Conservation (phyloP, 1,140 invertebrate species). For the Thaumatotibia leucotreta region DNA sequence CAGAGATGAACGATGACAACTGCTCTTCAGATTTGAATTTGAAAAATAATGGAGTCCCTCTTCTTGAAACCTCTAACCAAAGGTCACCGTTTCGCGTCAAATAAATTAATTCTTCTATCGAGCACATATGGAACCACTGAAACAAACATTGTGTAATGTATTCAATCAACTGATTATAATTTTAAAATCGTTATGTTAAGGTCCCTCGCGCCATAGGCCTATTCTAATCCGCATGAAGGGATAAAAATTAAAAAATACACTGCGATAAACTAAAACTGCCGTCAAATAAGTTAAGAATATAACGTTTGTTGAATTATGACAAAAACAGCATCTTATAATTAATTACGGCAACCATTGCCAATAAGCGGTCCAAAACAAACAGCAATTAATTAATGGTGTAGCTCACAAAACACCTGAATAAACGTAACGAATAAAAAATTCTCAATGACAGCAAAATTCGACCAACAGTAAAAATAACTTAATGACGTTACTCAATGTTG, state of each 20-base stretch:
- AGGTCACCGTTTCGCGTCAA: constrained; percentile 83
- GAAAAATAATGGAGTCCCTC: constrained; percentile 86
- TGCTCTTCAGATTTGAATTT: constrained; percentile 79
- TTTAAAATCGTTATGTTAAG: no score
- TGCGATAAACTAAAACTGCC: no score
- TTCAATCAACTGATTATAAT: no score
- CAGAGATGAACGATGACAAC: constrained; percentile 88
- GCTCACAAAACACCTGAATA: not conserved
- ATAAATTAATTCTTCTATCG: constrained; percentile 89
- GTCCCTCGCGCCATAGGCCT: no score
- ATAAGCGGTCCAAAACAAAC: not conserved
- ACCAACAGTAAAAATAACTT: no score
- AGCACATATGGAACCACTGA: constrained; percentile 85
- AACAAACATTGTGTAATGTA: constrained; percentile 55
- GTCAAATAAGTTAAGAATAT: no score
- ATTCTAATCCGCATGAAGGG: no score
- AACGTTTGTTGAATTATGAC: no score
- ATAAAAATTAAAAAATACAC: no score
- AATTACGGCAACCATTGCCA: no score
- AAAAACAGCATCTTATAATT: no score
- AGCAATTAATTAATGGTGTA: not conserved
- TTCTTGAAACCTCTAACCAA: constrained; percentile 86
- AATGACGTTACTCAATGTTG: no score
- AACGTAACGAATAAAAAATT: constrained; percentile 2
- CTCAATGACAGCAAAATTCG: constrained; percentile 21